Evolutionary conservation across 2,888 invertebrate genomes (phyloP), one percentile per base, ranked within the genome.

Genomic region (Athalia rosae): DNA sequence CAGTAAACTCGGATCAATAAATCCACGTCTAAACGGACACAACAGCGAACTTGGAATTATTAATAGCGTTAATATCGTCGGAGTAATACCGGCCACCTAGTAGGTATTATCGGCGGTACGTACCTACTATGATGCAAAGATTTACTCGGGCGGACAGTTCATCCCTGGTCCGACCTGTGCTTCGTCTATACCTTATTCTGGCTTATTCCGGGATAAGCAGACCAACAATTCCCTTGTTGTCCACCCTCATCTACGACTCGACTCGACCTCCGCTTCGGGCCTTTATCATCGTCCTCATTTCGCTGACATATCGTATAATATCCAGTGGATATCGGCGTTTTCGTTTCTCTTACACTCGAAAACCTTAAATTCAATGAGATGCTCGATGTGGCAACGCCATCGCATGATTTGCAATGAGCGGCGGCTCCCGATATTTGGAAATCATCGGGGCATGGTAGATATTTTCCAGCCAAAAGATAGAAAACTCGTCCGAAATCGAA

Each of bases 11-110:
- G 76, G 76, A 76, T 76, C 76, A 66, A 76, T 76, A 76, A 76
- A 76, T 76, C 64, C 64, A 76, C 76, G 76, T 76, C 76, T 76
- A 76, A 76, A 76, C 76, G 76, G 76, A 76, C 76, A 64, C 76
- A 76, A 64, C 76, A 64, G 64, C 76, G 56, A 76, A 76, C 64
- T 58, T 56, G 56, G 76, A 76, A 76, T 76, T 76, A 76, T 76
- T 76, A 76, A 76, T 76, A 76, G 76, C 76, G 76, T 76, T 76
- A 76, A 76, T 76, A 76, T 76, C 76, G 76, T 64, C 58, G 64
- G 63, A 64, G 76, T 64, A 76, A 53, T 64, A 76, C 76, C 45
- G 63, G 64, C 64, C 56, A 76, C 76, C 76, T 64, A 58, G 76
- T 45, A 43, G 8, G 43, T 53, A 63, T 76, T 66, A 64, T 53